Evolutionary conservation across 2,797 vertebrate species (phyloP), one percentile per base, ranked within the genome.

Genomic region (Periophthalmus magnuspinnatus): DNA sequence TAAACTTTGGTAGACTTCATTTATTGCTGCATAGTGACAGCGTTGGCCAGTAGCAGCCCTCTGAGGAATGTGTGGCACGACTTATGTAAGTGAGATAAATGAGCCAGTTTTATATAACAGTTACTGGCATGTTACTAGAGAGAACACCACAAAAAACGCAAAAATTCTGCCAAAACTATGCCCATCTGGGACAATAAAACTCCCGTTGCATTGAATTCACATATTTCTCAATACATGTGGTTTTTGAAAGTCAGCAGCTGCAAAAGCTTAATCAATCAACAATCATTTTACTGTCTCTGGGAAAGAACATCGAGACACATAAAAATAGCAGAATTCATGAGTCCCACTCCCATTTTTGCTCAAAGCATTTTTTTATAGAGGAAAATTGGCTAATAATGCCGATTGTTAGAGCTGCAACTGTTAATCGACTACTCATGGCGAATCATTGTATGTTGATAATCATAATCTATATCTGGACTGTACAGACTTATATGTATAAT

Each of bases 71-170:
- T 63, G 64, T 70, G 62, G 32, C 58, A 61, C 5, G 6, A 61
- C 67, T 90, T 89, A 88, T 5, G 33, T 79, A 87, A 91, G 19
- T 54, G 62, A 78, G 83, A 90, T 86, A 84, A 85, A 89, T 90
- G 79, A 83, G 38, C 78, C 72, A 0, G 5, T 70, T 75, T 87
- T 89, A 80, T 80, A 61, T 79, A 86, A 84, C 66, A 34, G 68
- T 28, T 41, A 17, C 69, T 70, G 60, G 67, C 69, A 21, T 5
- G 1, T 21, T 58, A 21, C 68, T 63, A 47, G 69, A 80, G 67
- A 73, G 28, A 28, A 28, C 1, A 28, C 28, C 28, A 78, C 67
- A 76, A n/a, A n/a, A n/a, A n/a, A 74, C 74, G 65, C 74, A 76
- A 87, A 91, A 24, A 8, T 24, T n/a, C n/a, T 47, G 41, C 41